A percentile compares a stretch with the other conserved stretches of the same genome.
Conservation (phyloP, 2,113 vertebrate species). For the Galeopterus variegatus region DNA sequence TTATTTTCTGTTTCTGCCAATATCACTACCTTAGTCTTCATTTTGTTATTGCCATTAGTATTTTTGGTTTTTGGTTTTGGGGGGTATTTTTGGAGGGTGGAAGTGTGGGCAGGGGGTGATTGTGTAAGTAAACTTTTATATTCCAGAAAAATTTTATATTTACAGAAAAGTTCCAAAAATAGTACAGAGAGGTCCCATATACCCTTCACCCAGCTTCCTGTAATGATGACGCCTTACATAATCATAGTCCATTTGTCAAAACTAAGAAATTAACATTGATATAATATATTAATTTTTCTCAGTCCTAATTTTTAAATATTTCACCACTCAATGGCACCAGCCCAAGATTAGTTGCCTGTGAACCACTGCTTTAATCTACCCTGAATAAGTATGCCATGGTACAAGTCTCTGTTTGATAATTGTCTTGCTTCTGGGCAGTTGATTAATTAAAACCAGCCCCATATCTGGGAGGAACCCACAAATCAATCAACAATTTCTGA, state of each 20-base stretch:
- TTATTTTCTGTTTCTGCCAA: background rate
- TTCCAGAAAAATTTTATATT: background rate
- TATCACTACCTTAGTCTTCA: background rate
- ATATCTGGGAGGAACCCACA: background rate
- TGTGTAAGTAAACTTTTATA: background rate
- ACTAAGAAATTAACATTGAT: background rate
- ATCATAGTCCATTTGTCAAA: background rate
- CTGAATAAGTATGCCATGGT: background rate
- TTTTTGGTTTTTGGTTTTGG: background rate
- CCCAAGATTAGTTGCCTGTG: background rate
- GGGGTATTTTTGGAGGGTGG: too few species aligned
- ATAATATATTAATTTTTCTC: background rate
- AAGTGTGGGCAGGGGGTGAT: background rate
- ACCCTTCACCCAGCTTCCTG: background rate
- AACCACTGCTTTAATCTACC: background rate
- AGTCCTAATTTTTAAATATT: background rate
- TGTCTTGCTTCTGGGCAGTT: background rate
- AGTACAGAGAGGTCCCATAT: too few species aligned
- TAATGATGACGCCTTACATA: background rate
- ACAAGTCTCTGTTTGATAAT: background rate
- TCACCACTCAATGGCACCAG: background rate
- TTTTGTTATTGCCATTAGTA: background rate
- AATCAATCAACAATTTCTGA: background rate
- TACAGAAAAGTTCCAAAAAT: background rate
- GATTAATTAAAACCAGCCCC: background rate